Percentiles rank a stretch among this genome's conserved stretches.
Conservation (phyloP, 2,113 vertebrate species). For the Accipiter virgatus region DNA sequence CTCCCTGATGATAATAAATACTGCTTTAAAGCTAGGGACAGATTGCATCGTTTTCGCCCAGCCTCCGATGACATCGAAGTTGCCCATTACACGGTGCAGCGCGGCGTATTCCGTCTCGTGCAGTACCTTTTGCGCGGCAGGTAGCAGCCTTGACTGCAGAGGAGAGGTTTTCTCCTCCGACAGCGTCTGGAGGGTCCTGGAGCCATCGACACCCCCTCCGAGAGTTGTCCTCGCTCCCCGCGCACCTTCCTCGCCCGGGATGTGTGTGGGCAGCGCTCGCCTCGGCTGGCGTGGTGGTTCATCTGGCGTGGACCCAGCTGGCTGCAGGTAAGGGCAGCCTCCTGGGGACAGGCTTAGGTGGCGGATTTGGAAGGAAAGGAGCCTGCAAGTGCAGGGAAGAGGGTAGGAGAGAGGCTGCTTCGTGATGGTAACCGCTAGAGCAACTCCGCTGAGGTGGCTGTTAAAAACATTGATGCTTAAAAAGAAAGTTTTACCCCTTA, state of each 20-base stretch:
- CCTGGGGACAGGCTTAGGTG: neutral
- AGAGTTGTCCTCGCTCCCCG: accelerated
- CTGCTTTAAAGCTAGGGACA: neutral
- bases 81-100: accelerated
- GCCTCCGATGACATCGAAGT: neutral
- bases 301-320: neutral
- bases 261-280: accelerated
- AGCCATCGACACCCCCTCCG: neutral
- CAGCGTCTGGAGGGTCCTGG: neutral
- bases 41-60: neutral
- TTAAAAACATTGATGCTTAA: neutral
- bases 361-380: neutral
- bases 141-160: neutral
- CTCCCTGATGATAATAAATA: neutral
- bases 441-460: neutral
- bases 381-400: neutral
- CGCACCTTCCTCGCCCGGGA: neutral
- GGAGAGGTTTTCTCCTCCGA: neutral
- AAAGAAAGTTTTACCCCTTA: neutral
- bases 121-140: neutral
- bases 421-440: accelerated
- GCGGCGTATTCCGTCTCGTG: accelerated
- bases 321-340: neutral
- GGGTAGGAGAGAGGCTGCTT: neutral
- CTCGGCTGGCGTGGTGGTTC: neutral